Base-by-base conservation (phyloP, 2,888 invertebrate genomes). In the Keiferia lycopersicella region DNA sequence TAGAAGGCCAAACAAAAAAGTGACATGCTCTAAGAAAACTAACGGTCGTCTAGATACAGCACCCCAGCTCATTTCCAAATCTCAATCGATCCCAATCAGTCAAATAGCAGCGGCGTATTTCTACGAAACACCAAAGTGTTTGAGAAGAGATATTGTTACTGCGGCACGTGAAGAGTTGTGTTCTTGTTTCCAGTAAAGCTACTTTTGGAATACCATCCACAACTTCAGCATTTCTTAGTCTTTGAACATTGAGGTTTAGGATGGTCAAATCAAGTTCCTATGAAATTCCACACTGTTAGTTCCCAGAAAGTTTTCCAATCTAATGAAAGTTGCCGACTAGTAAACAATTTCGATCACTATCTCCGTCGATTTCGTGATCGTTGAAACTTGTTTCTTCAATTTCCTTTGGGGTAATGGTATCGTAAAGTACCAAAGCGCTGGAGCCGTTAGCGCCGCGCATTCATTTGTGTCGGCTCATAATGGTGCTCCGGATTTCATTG, bases 401-500 rank as follows among this genome's bases (percentile, higher is more conserved):
- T 61, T 61, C 38, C 45, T 4, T 48, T 16, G 39, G 63, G 65
- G 72, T 75, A 72, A 74, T 71, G 70, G 72, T 68, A 73, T 34
- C 34, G 34, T 34, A 34, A 34, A 34, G 34, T 34, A 34, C 26
- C 70, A 66, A 68, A 70, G 69, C 67, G 67, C 62, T 67, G 69
- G 62, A 68, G 69, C 71, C 68, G 66, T 70, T 68, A 65, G 70
- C 70, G 67, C 65, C 65, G 70, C 69, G 70, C 69, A 70, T 74
- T 80, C 79, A 78, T 80, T 80, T 73, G 76, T 73, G 76, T 76
- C 77, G 72, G 72, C 71, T 75, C 76, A 77, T 84, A 85, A 86
- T 84, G 83, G 82, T 82, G 70, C 66, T 75, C 72, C 77, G 79
- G 83, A 82, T 84, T 82, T 82, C 79, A 82, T 79, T 78, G 78